Evolutionary conservation across 1,140 invertebrate species (phyloP).

Genomic region (Drosophila albomicans): DNA sequence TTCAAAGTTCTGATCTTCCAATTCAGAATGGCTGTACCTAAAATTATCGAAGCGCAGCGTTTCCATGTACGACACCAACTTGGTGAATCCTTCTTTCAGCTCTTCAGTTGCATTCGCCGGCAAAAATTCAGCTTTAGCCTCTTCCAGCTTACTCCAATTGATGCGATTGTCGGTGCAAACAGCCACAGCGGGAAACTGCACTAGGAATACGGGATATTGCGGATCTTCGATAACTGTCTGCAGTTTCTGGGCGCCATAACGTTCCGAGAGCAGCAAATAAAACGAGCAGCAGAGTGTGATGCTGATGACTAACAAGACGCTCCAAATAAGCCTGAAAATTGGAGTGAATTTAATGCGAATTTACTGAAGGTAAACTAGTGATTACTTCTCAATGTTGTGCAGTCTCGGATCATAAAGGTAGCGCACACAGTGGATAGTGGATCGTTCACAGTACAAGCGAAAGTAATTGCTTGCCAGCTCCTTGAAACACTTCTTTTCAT

Average conservation of each 20-base stretch:
- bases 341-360: neutral
- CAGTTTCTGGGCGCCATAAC: conserved; percentile 67
- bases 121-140: conserved; percentile 64
- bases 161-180: conserved; percentile 88
- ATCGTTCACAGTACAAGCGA: conserved; percentile 71
- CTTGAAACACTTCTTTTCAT: conserved; percentile 40
- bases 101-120: conserved; percentile 57
- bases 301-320: conserved; percentile 56
- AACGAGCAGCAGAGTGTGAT: conserved; percentile 57
- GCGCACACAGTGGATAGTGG: conserved; percentile 74
- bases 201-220: conserved; percentile 88
- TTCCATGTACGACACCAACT: conserved; percentile 55
- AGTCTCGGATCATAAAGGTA: conserved; percentile 71
- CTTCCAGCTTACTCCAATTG: conserved; percentile 70
- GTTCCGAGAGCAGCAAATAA: conserved; percentile 65
- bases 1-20: conserved; percentile 71
- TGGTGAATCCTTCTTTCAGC: conserved; percentile 45
- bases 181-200: conserved; percentile 89
- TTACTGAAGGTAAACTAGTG: neutral
- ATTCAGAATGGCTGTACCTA: conserved; percentile 28
- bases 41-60: conserved; percentile 63
- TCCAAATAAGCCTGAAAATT: conserved; percentile 61
- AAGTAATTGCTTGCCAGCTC: conserved; percentile 61
- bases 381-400: conserved; percentile 68
- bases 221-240: conserved; percentile 88